Evolutionary conservation across 1,140 invertebrate genomes (phyloP), one percentile per base, ranked within the genome.

Genomic region (Drusus annulatus): DNA sequence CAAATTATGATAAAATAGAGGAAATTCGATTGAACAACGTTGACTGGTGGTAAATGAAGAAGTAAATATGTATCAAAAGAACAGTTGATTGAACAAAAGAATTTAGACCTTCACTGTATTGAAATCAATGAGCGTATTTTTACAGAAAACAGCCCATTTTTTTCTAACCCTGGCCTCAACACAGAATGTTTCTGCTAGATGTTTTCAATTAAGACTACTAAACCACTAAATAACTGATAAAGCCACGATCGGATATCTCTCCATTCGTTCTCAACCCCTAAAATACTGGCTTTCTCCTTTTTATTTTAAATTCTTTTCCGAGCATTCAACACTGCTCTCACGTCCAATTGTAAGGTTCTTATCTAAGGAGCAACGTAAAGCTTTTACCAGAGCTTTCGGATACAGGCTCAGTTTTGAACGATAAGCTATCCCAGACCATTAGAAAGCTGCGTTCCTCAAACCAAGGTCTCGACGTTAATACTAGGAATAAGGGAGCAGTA

Each of bases 171-270:
- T 45, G 8, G 36, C 36, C 10, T 45, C 36, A 2, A 28, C 28
- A 19, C 36, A 13, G 16, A 69, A 69, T 69, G 16, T n/a, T 31
- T 45, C 45, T n/a, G 36, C n/a, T 23, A 2, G 31, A 69, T 69
- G 65, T 69, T 69, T 69, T 65, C 65, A 69, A 69, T 69, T 69
- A 69, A 45, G 65, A 50, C 28, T 15, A 69, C 65, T 69, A 69
- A 69, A 69, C 65, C 65, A 69, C 65, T 69, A 69, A 69, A 69
- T 69, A 69, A 69, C 65, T 69, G 65, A 69, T 69, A 69, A 45
- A 45, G 65, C 36, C 15, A 19, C 65, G 45, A 69, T 69, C 65
- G 31, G 28, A 69, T 69, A 69, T 69, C 65, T 45, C 65, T 65
- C 62, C 23, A 69, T 69, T 69, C 65, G 31, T 36, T 45, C 36